Percentiles rank a stretch among this genome's conserved stretches.
These are phyloP conservation scores for Beaufortia kweichowensis DNA, from an alignment of 2,113 vertebrate genomes.

Conservation along the genomic window DNA sequence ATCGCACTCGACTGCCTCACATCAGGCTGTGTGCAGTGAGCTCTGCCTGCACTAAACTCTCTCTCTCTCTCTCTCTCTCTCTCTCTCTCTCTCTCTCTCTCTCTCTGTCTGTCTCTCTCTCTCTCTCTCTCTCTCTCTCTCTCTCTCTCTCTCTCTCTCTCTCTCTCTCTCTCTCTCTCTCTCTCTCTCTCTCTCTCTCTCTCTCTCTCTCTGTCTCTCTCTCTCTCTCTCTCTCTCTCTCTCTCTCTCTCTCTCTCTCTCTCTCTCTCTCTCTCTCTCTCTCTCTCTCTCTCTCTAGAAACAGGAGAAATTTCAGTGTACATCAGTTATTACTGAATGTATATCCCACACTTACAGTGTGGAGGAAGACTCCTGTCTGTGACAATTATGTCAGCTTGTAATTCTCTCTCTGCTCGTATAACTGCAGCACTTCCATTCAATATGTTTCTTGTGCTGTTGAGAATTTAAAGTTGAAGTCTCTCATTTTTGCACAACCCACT, in stretches of 20 bases:
- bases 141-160: neutral
- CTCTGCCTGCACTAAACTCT: neutral
- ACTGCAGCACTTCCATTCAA: neutral
- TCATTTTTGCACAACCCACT: too few species aligned
- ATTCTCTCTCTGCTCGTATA: conserved; percentile 11
- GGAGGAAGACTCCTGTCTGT: neutral
- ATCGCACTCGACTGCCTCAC: conserved; percentile 55
- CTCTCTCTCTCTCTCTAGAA: conserved; percentile 6
- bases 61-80: neutral
- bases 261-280: too few species aligned
- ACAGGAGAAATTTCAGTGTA: neutral
- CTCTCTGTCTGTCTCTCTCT: too few species aligned
- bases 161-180: neutral
- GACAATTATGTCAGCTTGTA: neutral
- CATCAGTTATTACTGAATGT: conserved; percentile 12
- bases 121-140: neutral
- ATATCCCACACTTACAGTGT: conserved; percentile 2
- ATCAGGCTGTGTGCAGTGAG: conserved; percentile 56
- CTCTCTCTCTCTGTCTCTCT: conserved; percentile 3
- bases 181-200: neutral
- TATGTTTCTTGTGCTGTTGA: neutral
- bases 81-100: neutral
- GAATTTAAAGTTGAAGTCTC: too few species aligned
- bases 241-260: conserved; percentile 1
- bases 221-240: neutral